phyloP scores from a whole-genome alignment of 2,888 invertebrate genomes.

The Drosophila nr. perissopoda region DNA sequence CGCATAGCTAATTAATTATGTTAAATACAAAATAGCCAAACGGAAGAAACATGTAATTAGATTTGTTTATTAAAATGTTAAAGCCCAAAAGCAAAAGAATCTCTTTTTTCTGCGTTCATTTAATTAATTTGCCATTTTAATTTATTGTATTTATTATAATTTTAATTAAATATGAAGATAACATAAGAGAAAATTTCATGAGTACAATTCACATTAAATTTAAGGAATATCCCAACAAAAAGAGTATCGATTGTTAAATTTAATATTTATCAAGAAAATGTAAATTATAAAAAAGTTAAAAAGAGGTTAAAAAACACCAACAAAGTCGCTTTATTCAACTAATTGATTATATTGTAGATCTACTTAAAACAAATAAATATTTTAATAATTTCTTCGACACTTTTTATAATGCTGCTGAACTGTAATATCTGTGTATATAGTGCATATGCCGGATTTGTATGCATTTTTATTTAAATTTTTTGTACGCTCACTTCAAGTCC shows the following conservation, averaged over 20 bases:
- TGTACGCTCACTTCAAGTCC: constrained; percentile 61
- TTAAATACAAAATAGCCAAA: neutral
- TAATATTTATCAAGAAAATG: neutral
- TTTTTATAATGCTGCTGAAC: neutral
- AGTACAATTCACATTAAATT: no score
- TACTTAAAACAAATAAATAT: neutral
- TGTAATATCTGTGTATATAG: constrained; percentile 11
- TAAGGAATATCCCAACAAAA: no score
- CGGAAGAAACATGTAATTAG: neutral
- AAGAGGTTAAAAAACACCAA: neutral
- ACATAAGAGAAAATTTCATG: no score
- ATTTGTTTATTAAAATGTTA: neutral
- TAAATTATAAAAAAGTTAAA: neutral
- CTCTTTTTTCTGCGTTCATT: neutral
- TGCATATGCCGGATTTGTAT: constrained; percentile 19
- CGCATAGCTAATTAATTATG: neutral
- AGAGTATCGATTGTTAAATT: no score
- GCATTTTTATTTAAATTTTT: constrained; percentile 67
- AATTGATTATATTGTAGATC: neutral
- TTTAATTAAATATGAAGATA: no score
- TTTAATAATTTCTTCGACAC: neutral
- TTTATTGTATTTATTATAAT: no score
- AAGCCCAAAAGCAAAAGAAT: neutral
- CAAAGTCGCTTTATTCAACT: neutral
- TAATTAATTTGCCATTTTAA: neutral